A percentile compares a stretch with the other conserved stretches of the same genome.
Evolutionary conservation across 1,140 invertebrate genomes (phyloP).

Genomic region (Palaemon carinicauda): DNA sequence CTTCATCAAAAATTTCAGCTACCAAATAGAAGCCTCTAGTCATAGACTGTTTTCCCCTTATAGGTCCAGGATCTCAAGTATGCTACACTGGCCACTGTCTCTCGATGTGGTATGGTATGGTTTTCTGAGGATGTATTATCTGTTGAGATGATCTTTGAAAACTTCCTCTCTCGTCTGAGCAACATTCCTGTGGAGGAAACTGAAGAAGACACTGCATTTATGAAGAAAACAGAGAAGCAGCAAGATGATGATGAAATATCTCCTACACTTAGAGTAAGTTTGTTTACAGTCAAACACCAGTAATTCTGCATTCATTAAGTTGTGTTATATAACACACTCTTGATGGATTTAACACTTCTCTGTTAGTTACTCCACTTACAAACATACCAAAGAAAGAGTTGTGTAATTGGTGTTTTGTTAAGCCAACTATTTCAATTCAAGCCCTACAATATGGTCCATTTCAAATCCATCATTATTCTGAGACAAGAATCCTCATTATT

Average conservation of each 20-base stretch:
- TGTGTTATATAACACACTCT: not conserved
- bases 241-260: conserved; percentile 81
- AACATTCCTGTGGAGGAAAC: conserved; percentile 92
- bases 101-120: conserved; percentile 99
- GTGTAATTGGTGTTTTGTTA: too few species aligned
- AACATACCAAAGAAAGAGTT: too few species aligned
- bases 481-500: too few species aligned
- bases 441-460: too few species aligned
- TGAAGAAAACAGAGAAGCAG: conserved; percentile 68
- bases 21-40: not conserved
- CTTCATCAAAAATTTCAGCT: too few species aligned
- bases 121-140: conserved; percentile 97
- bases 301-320: not conserved
- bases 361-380: too few species aligned
- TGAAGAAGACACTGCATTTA: conserved; percentile 72
- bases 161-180: conserved; percentile 86
- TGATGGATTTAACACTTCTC: too few species aligned
- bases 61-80: conserved; percentile 97
- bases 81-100: conserved; percentile 98
- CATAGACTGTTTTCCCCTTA: not conserved
- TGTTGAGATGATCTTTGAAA: conserved; percentile 99
- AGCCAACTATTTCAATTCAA: too few species aligned
- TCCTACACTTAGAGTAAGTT: conserved; percentile 76
- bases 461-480: too few species aligned
- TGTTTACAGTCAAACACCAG: not conserved